Evolutionary conservation across 2,797 vertebrate species (phyloP), one percentile per base, ranked within the genome.

Genomic region (Epinephelus coioides): DNA sequence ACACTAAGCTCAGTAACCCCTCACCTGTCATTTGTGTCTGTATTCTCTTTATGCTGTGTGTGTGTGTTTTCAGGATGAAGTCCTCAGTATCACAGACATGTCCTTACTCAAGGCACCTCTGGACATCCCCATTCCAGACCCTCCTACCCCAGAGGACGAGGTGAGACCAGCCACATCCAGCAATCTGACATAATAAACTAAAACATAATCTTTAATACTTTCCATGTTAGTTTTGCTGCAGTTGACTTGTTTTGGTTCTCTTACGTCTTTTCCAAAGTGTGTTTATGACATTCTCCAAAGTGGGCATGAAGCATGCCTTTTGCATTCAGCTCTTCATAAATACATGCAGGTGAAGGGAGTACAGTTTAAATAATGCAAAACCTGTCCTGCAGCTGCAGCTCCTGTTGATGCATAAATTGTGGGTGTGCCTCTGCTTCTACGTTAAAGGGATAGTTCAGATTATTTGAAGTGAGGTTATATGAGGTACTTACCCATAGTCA

Each of bases 41-140:
- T 12, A 4, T 25, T 6, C 7, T 15, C 30, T 11, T 85, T 34
- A 46, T 55, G 6, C 0, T 23, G 7, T 34, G 1, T 65, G 1
- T 65, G 21, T 57, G 38, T 59, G 17, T 60, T 78, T 71, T 17
- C 86, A 98, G 97, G 94, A 96, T 19, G 94, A 95, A 0, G 90
- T 82, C 5, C 73, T 98, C 78, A 96, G 89, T 25, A 70, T 97
- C 79, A 82, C 91, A 18, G 96, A 98, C 86, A 82, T 96, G 68
- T 87, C 94, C 0, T 90, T 93, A 0, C 95, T 97, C 5, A 93
- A 92, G 19, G 96, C 96, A 3, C 95, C 96, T 0, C 86, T 98
- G 87, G 97, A 98, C 56, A 98, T 98, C 86, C 97, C 97, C 46
- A 96, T 98, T n/a, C 97, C 97, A 1, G 97, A 98, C 43, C 96